Percentiles rank a stretch among this genome's conserved stretches.
Evolutionary conservation across 2,797 vertebrate genomes (phyloP).

Genomic region (Gouania willdenowi): DNA sequence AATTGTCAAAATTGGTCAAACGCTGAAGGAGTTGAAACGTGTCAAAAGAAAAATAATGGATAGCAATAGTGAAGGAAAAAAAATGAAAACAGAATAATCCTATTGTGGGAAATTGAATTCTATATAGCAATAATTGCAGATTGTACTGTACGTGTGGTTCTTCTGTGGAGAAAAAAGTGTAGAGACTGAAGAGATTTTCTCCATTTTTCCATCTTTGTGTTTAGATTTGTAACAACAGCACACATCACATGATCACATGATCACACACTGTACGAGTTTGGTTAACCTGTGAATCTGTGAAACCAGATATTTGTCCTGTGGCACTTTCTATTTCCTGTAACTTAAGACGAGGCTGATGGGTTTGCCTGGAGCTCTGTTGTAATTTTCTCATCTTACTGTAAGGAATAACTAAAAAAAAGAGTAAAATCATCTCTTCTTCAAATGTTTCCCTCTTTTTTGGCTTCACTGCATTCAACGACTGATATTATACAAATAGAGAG

Average conservation of each 20-base stretch:
- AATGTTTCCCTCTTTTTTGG: neutral
- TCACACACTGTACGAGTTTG: slow-evolving; percentile 6
- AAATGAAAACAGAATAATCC: too few relatives aligned
- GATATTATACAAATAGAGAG: too few relatives aligned
- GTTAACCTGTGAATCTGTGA: slow-evolving; percentile 23
- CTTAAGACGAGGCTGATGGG: slow-evolving; percentile 4
- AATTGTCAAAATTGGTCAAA: too few relatives aligned
- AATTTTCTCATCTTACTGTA: slow-evolving; percentile 1
- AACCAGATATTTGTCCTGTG: slow-evolving; percentile 23
- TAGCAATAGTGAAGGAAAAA: too few relatives aligned
- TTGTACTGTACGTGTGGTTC: too few relatives aligned
- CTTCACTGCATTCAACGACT: too few relatives aligned
- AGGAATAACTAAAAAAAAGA: slow-evolving; percentile 2
- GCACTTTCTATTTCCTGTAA: slow-evolving; percentile 27
- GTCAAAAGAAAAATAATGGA: too few relatives aligned
- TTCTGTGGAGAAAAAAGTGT: too few relatives aligned
- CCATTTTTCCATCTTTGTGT: slow-evolving; percentile 14
- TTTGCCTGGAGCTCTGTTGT: slow-evolving; percentile 5
- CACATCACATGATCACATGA: slow-evolving; percentile 3
- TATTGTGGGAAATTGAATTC: too few relatives aligned
- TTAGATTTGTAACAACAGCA: slow-evolving; percentile 19
- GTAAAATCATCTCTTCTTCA: neutral
- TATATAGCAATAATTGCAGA: too few relatives aligned
- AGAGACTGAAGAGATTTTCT: too few relatives aligned
- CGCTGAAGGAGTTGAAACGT: too few relatives aligned